Evolutionary conservation across 2,797 vertebrate species (phyloP).

Genomic region (Limosa lapponica): DNA sequence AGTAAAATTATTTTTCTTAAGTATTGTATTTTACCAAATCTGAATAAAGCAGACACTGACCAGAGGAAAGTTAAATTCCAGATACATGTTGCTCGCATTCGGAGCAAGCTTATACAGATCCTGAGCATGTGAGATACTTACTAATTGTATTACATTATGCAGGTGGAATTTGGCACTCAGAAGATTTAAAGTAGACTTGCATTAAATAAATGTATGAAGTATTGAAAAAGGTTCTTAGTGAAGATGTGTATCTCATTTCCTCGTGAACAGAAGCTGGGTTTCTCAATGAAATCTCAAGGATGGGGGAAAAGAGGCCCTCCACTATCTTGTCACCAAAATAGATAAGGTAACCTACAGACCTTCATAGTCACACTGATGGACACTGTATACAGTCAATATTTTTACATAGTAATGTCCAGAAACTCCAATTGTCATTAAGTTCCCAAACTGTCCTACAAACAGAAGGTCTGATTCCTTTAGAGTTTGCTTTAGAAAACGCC

Average conservation of each 20-base stretch:
- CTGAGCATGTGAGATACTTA: background rate
- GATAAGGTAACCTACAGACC: background rate
- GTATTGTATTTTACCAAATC: background rate
- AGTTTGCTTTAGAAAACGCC: background rate
- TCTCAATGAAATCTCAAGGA: background rate
- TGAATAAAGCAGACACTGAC: background rate
- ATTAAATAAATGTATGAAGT: background rate
- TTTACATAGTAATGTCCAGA: background rate
- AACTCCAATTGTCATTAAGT: background rate
- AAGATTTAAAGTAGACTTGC: background rate
- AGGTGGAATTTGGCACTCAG: background rate
- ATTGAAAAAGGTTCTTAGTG: background rate
- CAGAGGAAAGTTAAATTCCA: background rate
- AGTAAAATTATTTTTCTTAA: background rate
- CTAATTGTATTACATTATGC: background rate
- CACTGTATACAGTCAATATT: background rate
- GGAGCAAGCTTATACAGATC: background rate
- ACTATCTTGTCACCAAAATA: background rate
- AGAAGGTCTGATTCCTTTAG: background rate
- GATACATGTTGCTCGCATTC: background rate
- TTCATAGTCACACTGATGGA: fast-evolving
- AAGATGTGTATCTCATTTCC: background rate
- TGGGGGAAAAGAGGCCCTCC: background rate
- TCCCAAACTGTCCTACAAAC: background rate
- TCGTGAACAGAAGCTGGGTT: background rate